These are phyloP conservation scores for Toxonevra muliebris DNA, from an alignment of 2,888 invertebrate genomes.

Conservation along the genomic window DNA sequence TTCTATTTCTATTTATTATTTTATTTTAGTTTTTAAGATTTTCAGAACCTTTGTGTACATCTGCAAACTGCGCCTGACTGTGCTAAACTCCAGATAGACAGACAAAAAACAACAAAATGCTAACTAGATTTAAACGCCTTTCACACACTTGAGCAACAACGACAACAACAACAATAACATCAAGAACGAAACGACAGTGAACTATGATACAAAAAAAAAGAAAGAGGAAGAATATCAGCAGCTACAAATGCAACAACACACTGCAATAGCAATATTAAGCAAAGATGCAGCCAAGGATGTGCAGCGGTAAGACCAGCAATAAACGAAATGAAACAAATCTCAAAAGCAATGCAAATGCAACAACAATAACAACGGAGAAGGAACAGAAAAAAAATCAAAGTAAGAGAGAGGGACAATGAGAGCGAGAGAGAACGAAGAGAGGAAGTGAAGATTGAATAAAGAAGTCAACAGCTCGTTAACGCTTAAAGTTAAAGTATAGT, in stretches of 20 bases:
- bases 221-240: too few relatives aligned
- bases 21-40: neutral
- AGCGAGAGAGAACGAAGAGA: conserved; percentile 10
- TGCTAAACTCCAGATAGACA: neutral
- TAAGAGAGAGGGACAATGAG: neutral
- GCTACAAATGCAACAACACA: too few relatives aligned
- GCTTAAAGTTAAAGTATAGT: conserved; percentile 26
- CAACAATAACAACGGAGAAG: conserved; percentile 20
- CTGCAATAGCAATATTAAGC: too few relatives aligned
- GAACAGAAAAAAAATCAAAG: conserved; percentile 26
- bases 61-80: too few relatives aligned
- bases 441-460: conserved; percentile 21
- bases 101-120: conserved; percentile 30
- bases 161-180: too few relatives aligned
- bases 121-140: conserved; percentile 47
- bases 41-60: neutral
- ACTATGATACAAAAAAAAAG: too few relatives aligned
- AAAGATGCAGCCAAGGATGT: too few relatives aligned
- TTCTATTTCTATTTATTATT: neutral
- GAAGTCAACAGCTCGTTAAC: conserved; percentile 33
- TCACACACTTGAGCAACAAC: conserved; percentile 21
- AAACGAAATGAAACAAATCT: neutral
- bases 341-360: conserved; percentile 13
- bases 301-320: too few relatives aligned
- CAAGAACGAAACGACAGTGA: too few relatives aligned